Evolutionary conservation across 2,888 invertebrate genomes (phyloP).

Genomic region (Aproaerema taeniolella): DNA sequence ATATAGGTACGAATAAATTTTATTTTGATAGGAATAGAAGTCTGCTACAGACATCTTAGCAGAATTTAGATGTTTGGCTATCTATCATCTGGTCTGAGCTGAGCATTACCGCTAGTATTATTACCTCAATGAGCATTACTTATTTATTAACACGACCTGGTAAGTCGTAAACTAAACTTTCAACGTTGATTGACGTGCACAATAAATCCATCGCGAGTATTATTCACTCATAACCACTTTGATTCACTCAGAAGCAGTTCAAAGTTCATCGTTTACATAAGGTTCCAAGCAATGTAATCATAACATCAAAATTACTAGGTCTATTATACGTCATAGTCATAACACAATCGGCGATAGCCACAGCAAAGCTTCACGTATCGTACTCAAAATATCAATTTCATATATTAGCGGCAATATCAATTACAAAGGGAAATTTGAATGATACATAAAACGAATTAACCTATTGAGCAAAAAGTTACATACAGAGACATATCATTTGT

Average conservation of each 20-base stretch:
- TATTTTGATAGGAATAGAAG: too few species aligned
- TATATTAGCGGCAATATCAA: constrained; percentile 47
- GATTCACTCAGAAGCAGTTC: constrained; percentile 44
- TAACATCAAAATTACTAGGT: constrained; percentile 21
- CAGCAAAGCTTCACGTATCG: constrained; percentile 11
- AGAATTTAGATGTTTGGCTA: too few species aligned
- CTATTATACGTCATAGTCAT: constrained; percentile 8
- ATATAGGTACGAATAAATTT: too few species aligned
- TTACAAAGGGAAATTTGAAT: constrained; percentile 44
- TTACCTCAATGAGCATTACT: too few species aligned
- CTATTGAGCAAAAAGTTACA: constrained; percentile 48
- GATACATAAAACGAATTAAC: constrained; percentile 42
- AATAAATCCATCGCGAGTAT: constrained; percentile 39
- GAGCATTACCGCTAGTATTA: too few species aligned
- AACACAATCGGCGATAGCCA: constrained; percentile 10
- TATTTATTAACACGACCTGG: neutral
- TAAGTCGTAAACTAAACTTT: constrained; percentile 29
- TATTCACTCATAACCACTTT: constrained; percentile 39
- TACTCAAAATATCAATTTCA: constrained; percentile 14
- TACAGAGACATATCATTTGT: constrained; percentile 64
- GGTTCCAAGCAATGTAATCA: constrained; percentile 32
- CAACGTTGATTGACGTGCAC: constrained; percentile 40
- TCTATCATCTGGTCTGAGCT: too few species aligned
- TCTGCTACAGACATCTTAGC: too few species aligned
- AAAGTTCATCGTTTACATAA: constrained; percentile 45